Conservation (phyloP, 1,140 invertebrate genomes). For the Leguminivora glycinivorella region DNA sequence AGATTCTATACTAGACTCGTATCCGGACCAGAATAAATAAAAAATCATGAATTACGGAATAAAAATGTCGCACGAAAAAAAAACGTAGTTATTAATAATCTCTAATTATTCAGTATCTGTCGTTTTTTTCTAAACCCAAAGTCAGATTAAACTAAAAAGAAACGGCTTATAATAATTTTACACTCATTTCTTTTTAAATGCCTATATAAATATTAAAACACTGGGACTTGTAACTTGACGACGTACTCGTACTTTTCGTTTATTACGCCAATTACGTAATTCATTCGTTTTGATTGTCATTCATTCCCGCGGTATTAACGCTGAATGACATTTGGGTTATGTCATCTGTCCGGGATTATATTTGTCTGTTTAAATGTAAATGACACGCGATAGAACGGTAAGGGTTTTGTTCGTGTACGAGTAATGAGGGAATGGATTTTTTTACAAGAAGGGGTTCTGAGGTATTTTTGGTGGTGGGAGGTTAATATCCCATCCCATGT, state of each 20-base stretch:
- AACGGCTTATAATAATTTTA: not conserved
- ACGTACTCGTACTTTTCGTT: not conserved
- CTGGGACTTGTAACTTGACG: not conserved
- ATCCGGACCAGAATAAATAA: no score
- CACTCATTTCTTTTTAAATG: not conserved
- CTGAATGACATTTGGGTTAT: slow-evolving; percentile 19
- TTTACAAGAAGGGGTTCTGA: not conserved
- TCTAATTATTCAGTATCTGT: no score
- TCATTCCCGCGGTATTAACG: slow-evolving; percentile 4
- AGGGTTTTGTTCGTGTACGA: not conserved
- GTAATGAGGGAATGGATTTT: not conserved
- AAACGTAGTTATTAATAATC: no score
- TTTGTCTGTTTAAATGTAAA: slow-evolving; percentile 5
- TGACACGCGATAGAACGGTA: not conserved
- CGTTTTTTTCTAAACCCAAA: no score
- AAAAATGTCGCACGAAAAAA: no score
- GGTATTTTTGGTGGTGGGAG: no score
- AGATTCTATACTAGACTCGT: no score
- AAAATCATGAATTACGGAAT: no score
- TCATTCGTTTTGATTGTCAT: slow-evolving; percentile 20
- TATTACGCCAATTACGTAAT: slow-evolving; percentile 14
- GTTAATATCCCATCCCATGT: no score
- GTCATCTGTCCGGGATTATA: slow-evolving; percentile 8
- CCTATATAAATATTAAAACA: slow-evolving; percentile 2
- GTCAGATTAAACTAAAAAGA: not conserved